Base-by-base conservation (phyloP, 2,888 invertebrate species). In the Brachylomia viminalis region DNA sequence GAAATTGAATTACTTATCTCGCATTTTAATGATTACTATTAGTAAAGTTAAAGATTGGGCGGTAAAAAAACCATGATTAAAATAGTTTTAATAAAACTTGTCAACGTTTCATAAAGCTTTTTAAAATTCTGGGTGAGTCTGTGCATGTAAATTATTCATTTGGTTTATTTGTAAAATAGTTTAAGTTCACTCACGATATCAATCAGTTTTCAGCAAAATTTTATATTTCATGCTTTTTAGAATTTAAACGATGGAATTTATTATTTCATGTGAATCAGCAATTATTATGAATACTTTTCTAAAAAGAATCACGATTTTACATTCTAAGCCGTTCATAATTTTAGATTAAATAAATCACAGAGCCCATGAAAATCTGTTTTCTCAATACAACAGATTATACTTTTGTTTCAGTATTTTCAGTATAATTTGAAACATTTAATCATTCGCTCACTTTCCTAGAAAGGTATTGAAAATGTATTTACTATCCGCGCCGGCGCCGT, bases 151-250 rank as follows among this genome's bases (percentile, higher is more conserved):
- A 27, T 27, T 59, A 61, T 54, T 30, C 2, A 73, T 33, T 77
- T 33, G 1, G 11, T 80, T 72, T 77, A 52, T 72, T 73, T 54
- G 27, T 45, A 10, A 76, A 70, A 72, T 72, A 59, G 20, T 30
- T 74, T 52, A 52, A 38, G 30, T 10, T 42, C 7, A 11, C 17
- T 38, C 38, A 54, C 38, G n/a, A 10, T 62, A 20, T 30, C 42
- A 54, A 77, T 62, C 33, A 33, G 42, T 56, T 62, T 42, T 42
- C 15, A 47, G 1, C 23, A 38, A 61, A n/a, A n/a, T 30, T 47
- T 33, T 15, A 4, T 20, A 27, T n/a, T 76, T 33, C 6, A 27
- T 13, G 17, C 17, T 3, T 58, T 72, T 3, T 49, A 4, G 33
- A 27, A 30, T 49, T 72, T 30, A n/a, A 47, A 33, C n/a, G 38